Base-by-base conservation (phyloP, 1,140 invertebrate genomes). In the Drosophila lacteicornis region DNA sequence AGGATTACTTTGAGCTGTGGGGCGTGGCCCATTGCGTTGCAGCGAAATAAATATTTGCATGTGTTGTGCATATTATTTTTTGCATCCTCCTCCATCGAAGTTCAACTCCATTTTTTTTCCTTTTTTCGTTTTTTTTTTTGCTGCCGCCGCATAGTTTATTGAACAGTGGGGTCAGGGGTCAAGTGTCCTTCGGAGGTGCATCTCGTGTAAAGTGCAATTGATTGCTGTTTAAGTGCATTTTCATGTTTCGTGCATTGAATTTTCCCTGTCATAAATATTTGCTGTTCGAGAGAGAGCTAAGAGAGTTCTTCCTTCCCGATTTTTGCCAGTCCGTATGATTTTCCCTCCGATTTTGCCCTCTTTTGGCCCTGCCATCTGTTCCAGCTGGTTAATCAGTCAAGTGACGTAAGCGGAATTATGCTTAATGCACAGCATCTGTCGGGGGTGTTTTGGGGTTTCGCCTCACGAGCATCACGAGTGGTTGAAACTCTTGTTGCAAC, bases 21-120 rank as follows among this genome's bases (percentile, higher is more conserved):
- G 75, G 59, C 57, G 76, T 58, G 55, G 53, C 53, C 15, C 4
- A 36, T 36, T 33, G 40, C 45, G 55, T 62, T 58, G 53, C 42
- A 70, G 66, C 40, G 58, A 78, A 79, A 79, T 78, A 79, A 79
- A 73, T 79, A 79, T 79, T 79, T 79, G 75, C 77, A 79, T 73
- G 75, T 79, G 67, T 56, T 79, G 74, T 62, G 42, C 65, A 78
- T 58, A 79, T 79, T 59, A 59, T 79, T 79, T 59, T 49, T 55
- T n/a, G 38, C 46, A 36, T 70, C 15, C 33, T 43, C 7, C 8
- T 38, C 13, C 12, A 55, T 51, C 17, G 53, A 56, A 60, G 15
- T 42, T 2, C 7, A 15, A 17, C 40, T 45, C 15, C n/a, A n/a
- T n/a, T 13, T 13, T 36, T n/a, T 58, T 27, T 61, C 51, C 38